phyloP scores from a whole-genome alignment of 2,797 vertebrate species.

The Argya squamiceps region DNA sequence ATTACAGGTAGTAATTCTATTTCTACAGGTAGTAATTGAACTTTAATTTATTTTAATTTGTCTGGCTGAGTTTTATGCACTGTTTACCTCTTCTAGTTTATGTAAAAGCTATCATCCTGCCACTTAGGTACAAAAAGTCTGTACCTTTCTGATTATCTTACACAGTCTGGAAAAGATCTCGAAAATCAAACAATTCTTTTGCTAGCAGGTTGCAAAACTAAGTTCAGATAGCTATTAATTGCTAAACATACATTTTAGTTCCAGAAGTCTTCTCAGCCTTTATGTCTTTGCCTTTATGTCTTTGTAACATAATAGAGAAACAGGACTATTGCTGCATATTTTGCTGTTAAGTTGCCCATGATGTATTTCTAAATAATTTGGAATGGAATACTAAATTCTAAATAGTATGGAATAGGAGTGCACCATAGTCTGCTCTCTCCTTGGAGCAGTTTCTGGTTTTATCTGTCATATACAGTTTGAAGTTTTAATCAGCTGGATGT shows the following conservation, averaged over 20 bases:
- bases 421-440: background rate
- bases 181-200: background rate
- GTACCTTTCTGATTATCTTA: background rate
- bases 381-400: background rate
- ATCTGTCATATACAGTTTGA: background rate
- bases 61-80: background rate
- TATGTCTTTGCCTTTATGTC: background rate
- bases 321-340: background rate
- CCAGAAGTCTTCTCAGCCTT: background rate
- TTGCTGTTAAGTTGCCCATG: background rate
- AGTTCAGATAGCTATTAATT: background rate
- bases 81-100: background rate
- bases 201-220: background rate
- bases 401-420: background rate
- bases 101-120: background rate
- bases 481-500: background rate
- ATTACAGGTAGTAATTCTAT: background rate
- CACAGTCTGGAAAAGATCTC: background rate
- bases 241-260: background rate
- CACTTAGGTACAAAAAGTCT: accelerated
- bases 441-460: background rate
- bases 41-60: background rate
- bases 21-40: background rate
- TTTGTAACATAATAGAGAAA: background rate
- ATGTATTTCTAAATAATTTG: background rate